phyloP scores from a whole-genome alignment of 2,888 invertebrate genomes.

The Pristionchus fissidentatus region DNA sequence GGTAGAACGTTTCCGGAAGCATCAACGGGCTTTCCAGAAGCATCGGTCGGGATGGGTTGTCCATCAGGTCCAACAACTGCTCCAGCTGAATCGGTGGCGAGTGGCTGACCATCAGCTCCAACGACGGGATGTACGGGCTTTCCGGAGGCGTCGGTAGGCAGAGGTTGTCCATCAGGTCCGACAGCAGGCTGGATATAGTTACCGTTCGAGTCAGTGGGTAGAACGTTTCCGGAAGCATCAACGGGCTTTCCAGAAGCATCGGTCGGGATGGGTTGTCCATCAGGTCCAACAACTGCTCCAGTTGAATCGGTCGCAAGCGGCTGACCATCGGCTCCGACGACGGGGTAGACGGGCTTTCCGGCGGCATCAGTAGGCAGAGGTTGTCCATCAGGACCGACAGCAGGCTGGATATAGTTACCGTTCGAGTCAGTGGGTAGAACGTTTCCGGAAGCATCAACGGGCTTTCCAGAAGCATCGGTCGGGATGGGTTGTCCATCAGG shows the following conservation, averaged over 20 bases:
- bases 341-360: constrained; percentile 49
- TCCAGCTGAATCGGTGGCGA: constrained; percentile 59
- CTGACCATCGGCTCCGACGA: constrained; percentile 60
- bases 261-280: constrained; percentile 40
- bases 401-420: constrained; percentile 53
- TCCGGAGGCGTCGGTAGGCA: constrained; percentile 51
- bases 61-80: constrained; percentile 57
- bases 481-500: constrained; percentile 55
- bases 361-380: constrained; percentile 54
- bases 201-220: constrained; percentile 59
- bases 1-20: constrained; percentile 49
- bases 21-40: constrained; percentile 55
- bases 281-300: constrained; percentile 50
- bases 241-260: constrained; percentile 55
- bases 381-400: constrained; percentile 52
- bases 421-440: constrained; percentile 59
- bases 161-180: constrained; percentile 52
- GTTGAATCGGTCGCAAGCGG: constrained; percentile 56
- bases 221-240: constrained; percentile 52
- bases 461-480: constrained; percentile 48
- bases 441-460: constrained; percentile 55
- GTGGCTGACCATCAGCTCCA: constrained; percentile 49
- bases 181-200: constrained; percentile 56
- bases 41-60: constrained; percentile 59
- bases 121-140: constrained; percentile 50